Base-by-base conservation (phyloP, 2,797 vertebrate species). In the Lithobates sylvaticus region DNA sequence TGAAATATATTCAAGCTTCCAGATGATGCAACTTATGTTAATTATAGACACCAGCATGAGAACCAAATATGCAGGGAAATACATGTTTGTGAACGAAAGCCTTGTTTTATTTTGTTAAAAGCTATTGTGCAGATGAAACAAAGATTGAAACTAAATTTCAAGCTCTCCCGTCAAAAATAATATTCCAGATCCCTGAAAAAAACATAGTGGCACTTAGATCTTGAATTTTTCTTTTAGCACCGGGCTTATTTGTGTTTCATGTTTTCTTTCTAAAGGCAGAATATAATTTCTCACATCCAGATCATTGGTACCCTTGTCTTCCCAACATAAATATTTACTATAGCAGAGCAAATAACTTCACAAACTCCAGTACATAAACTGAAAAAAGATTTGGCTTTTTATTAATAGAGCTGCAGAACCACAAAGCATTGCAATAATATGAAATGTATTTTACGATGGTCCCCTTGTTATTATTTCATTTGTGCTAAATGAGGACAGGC, bases 391-490 rank as follows among this genome's bases (percentile, higher is more conserved):
- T 69, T 86, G 91, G 86, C 27, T 88, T 90, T 89, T 88, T 89
- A 81, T 92, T 90, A 91, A 92, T 89, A 88, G 84, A 64, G 36
- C 73, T 88, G 7, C 88, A 87, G 71, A 90, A 92, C 27, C 61
- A 78, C 18, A 80, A 89, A 79, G 84, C 58, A 86, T 83, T 89
- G 76, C 81, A 88, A 10, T 26, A 86, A 81, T 39, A 89, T 74
- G 89, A 44, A 91, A 90, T 87, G 81, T 75, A 32, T 90, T 93
- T 91, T 90, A 81, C 84, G 0, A 47, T 77, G 54, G 84, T 82
- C 10, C 89, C 77, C 54, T 86, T 87, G 81, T 92, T 92, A 88
- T 90, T 92, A 91, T 92, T 94, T 92, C 89, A 92, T 90, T 91
- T 91, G 83, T 84, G 85, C 88, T 91, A 92, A 93, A 90, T 89